These are phyloP conservation scores for Flabesymbios commensalis DNA, from an alignment of 2,888 invertebrate genomes.

Conservation along the genomic window DNA sequence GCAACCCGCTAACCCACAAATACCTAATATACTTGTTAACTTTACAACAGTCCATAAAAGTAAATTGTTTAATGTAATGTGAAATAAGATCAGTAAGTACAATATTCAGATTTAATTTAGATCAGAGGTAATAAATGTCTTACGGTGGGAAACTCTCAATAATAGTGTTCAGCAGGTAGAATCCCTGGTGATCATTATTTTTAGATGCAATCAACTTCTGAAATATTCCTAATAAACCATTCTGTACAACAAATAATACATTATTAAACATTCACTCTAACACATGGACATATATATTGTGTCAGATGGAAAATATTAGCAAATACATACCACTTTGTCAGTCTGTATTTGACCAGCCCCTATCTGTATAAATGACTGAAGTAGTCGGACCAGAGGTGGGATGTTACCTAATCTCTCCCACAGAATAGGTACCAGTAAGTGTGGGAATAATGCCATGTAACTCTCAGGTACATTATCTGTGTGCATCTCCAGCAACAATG, in stretches of 20 bases:
- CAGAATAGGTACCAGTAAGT: constrained; percentile 83
- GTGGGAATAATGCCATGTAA: constrained; percentile 88
- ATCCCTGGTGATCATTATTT: constrained; percentile 94
- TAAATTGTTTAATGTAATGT: too few relatives aligned
- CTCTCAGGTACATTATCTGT: constrained; percentile 69
- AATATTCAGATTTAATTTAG: too few relatives aligned
- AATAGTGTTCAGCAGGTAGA: constrained; percentile 69
- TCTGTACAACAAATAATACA: constrained; percentile 45
- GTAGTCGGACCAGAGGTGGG: constrained; percentile 86
- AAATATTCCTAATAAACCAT: constrained; percentile 82
- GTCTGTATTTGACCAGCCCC: constrained; percentile 71
- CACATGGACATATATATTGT: too few relatives aligned
- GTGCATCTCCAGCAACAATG: constrained; percentile 77
- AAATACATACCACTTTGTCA: constrained; percentile 51
- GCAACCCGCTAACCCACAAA: too few relatives aligned
- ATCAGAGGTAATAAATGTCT: too few relatives aligned
- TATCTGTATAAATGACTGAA: constrained; percentile 80
- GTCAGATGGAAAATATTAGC: too few relatives aligned
- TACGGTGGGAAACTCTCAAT: neutral
- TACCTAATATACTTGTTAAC: too few relatives aligned
- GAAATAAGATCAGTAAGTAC: too few relatives aligned
- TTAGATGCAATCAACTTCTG: constrained; percentile 96
- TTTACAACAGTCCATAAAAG: too few relatives aligned
- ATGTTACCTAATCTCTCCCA: constrained; percentile 96
- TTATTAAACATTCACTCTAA: too few relatives aligned